A percentile compares a stretch with the other conserved stretches of the same genome.
Evolutionary conservation across 2,888 invertebrate genomes (phyloP).

Genomic region (Macrostomum cliftonense): DNA sequence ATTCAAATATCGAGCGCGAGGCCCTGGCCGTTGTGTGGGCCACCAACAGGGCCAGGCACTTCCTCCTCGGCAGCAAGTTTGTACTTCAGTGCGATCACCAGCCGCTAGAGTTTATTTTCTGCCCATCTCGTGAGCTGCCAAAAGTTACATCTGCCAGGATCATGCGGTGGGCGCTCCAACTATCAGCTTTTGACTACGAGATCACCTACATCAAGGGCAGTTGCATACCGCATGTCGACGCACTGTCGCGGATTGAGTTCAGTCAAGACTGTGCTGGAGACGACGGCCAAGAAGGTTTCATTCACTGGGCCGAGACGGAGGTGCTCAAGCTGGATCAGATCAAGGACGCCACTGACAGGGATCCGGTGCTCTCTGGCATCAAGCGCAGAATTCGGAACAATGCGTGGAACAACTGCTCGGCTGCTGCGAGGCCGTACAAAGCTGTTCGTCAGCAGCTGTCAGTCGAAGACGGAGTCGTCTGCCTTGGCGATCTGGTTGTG

Average conservation of each 20-base stretch:
- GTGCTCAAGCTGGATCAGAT: no score
- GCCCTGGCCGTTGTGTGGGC: conserved; percentile 6
- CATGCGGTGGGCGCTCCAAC: conserved; percentile 3
- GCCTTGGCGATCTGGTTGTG: conserved; percentile 1
- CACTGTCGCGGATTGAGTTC: background rate
- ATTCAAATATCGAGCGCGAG: conserved; percentile 9
- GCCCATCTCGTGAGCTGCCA: background rate
- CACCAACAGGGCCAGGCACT: conserved; percentile 7
- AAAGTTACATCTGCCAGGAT: conserved; percentile 5
- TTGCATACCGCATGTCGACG: conserved; percentile 10
- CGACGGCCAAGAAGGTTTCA: no score
- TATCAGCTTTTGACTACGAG: conserved; percentile 6
- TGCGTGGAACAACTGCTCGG: no score
- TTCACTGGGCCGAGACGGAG: no score
- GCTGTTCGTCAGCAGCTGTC: conserved; percentile 2
- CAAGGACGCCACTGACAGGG: no score
- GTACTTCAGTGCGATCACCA: conserved; percentile 6
- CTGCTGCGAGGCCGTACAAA: conserved; percentile 1
- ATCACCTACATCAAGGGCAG: conserved; percentile 5
- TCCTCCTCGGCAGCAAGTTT: conserved; percentile 4
- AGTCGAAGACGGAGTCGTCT: conserved; percentile 3
- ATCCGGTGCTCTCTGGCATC: no score
- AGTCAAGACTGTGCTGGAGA: no score
- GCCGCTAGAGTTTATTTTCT: conserved; percentile 6
- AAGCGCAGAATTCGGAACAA: no score